Conservation (phyloP, 2,113 vertebrate species). For the Recurvirostra avosetta region DNA sequence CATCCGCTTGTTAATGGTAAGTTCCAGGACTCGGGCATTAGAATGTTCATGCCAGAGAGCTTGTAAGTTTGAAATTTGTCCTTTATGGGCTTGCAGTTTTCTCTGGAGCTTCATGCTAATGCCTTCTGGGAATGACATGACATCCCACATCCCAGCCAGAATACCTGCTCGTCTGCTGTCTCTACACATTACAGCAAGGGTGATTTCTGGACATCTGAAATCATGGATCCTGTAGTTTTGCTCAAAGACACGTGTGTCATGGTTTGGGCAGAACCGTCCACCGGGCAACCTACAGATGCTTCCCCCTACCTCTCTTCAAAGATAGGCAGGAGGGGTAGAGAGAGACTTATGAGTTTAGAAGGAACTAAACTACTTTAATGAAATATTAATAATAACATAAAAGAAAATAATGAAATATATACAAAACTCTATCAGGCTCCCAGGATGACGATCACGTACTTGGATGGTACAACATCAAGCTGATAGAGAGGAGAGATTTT, state of each 20-base stretch:
- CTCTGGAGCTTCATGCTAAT: not conserved
- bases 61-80: not conserved
- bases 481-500: not conserved
- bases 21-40: not conserved
- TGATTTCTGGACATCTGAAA: not conserved
- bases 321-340: no score
- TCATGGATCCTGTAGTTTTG: not conserved
- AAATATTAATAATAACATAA: no score
- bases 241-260: not conserved
- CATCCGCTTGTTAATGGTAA: not conserved
- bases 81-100: not conserved
- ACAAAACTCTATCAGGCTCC: no score
- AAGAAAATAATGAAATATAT: no score
- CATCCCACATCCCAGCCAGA: not conserved
- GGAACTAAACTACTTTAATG: no score
- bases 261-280: no score
- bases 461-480: not conserved
- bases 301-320: no score
- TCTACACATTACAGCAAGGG: not conserved
- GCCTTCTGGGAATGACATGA: not conserved
- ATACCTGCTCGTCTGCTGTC: not conserved
- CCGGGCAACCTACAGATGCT: no score
- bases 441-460: not conserved
- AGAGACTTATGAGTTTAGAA: no score
- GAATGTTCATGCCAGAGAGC: not conserved